Evolutionary conservation across 2,888 invertebrate genomes (phyloP), one percentile per base, ranked within the genome.

Genomic region (Trichogramma evanescens): DNA sequence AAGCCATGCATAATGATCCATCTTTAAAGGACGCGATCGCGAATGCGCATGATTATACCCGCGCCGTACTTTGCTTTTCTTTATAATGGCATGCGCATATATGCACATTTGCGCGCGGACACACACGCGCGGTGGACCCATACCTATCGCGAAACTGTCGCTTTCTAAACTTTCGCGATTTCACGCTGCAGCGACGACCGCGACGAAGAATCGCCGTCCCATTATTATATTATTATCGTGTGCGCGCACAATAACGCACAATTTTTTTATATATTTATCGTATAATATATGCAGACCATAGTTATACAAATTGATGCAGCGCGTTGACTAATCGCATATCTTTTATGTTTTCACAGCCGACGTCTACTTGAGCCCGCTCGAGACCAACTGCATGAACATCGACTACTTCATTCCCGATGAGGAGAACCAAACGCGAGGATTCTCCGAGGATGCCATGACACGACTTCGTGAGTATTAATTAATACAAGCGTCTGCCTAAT

Each of bases 361-460:
- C 77, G 89, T 91, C 66, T 93, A 93, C 78, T 79, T 93, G 70
- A 93, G 92, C 65, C 95, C 95, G 4, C 92, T 95, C 68, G 95
- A 95, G 81, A 95, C 94, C 9, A 92, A 94, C 80, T 95, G 95
- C 81, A 91, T 89, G 80, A 95, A 95, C 81, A 88, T 95, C 74
- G 93, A 95, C 80, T 95, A 95, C 81, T 94, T 91, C 82, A 90
- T 95, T 66, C 89, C 91, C 56, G 93, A 93, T 77, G 91, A 92
- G 69, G 90, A 91, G 74, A 89, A 91, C 78, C 86, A 88, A 74
- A 90, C 90, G 53, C 86, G 87, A 74, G 86, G 86, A 65, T 87
- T 91, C 67, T 86, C 88, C 1, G 89, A 91, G 68, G 90, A 91
- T 73, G 88, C 90, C 65, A 91, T 91, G 87, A 90, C 93, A 66